Evolutionary conservation across 2,888 invertebrate species (phyloP).

Genomic region (Cerceris rybyensis): DNA sequence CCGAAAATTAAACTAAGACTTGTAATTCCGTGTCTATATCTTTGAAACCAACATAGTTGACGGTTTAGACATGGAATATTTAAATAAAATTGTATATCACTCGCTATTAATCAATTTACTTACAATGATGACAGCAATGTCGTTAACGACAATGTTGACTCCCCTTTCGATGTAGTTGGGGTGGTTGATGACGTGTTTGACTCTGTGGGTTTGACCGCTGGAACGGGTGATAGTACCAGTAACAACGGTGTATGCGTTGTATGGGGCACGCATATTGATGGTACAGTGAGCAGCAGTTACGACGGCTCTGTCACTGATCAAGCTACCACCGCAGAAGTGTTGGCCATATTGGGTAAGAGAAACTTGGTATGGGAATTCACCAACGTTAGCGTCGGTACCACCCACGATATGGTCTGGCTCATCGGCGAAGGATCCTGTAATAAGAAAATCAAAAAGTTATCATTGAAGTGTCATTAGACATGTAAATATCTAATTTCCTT

Average conservation of each 20-base stretch:
- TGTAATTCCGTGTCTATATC: too few relatives aligned
- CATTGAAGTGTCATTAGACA: too few relatives aligned
- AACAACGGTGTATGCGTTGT: not conserved
- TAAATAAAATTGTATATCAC: not conserved
- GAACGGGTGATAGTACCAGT: not conserved
- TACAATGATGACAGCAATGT: slow-evolving; percentile 22
- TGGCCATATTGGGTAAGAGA: slow-evolving; percentile 3
- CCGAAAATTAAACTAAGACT: too few relatives aligned
- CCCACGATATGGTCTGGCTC: slow-evolving; percentile 22
- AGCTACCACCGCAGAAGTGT: slow-evolving; percentile 25
- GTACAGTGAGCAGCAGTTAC: slow-evolving; percentile 29
- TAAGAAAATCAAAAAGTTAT: not conserved
- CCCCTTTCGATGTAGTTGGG: not conserved
- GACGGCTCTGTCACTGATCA: slow-evolving; percentile 7
- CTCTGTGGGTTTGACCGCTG: not conserved
- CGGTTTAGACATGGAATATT: not conserved
- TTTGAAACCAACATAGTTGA: too few relatives aligned
- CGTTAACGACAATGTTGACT: not conserved
- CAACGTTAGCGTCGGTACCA: not conserved
- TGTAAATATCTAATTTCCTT: too few relatives aligned
- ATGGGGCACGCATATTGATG: not conserved
- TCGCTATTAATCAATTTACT: not conserved
- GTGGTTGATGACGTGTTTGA: slow-evolving; percentile 7
- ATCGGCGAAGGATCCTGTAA: slow-evolving; percentile 18
- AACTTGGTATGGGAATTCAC: slow-evolving; percentile 24